Conservation (phyloP, 92 coral and sea anemone genomes). For the Umimayanthus chanpuru region DNA sequence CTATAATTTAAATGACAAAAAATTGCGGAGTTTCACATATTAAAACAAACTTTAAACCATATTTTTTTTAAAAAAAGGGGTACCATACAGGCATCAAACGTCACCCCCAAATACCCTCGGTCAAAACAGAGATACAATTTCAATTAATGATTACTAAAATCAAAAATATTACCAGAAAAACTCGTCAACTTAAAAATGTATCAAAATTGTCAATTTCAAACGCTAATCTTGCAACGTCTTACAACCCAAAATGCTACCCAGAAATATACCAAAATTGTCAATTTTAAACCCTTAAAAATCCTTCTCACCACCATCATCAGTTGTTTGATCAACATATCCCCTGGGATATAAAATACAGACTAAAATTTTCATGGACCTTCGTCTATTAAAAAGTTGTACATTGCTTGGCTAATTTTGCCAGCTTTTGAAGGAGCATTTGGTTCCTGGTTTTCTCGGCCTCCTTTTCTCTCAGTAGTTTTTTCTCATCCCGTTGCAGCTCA, state of each 20-base stretch:
- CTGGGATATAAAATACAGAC: not conserved
- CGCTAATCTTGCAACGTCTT: not conserved
- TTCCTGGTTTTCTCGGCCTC: conserved; percentile 61
- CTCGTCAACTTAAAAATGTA: not conserved
- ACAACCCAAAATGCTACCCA: not conserved
- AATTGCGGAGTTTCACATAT: not conserved
- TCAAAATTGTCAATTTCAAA: too few relatives aligned
- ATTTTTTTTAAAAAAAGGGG: too few relatives aligned
- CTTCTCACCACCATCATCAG: not conserved
- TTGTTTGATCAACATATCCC: not conserved
- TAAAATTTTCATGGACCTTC: not conserved
- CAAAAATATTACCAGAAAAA: too few relatives aligned
- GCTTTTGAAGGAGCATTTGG: conserved; percentile 63
- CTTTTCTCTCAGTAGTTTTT: conserved; percentile 52
- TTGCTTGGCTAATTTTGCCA: conserved; percentile 57
- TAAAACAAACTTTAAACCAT: too few relatives aligned
- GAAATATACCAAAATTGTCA: too few relatives aligned
- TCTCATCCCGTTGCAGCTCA: conserved; percentile 65
- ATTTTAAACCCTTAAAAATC: not conserved
- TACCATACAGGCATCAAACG: too few relatives aligned
- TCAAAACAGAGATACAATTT: too few relatives aligned
- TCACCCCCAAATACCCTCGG: too few relatives aligned
- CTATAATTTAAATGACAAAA: too few relatives aligned
- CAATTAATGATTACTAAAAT: too few relatives aligned
- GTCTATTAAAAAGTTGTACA: not conserved